Evolutionary conservation across 2,797 vertebrate species (phyloP).

Genomic region (Australoheros facetus): DNA sequence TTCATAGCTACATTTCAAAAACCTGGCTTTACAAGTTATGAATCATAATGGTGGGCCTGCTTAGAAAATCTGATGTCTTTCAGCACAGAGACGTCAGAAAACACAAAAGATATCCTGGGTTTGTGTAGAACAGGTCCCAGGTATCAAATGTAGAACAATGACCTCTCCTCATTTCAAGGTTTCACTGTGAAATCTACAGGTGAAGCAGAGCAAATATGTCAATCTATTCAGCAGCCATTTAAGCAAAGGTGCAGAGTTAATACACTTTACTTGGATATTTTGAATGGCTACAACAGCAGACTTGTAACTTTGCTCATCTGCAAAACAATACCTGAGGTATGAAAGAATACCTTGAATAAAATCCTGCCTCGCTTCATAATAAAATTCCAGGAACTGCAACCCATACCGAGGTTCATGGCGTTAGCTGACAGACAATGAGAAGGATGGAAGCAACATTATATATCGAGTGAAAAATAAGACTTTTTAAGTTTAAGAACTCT

Average conservation of each 20-base stretch:
- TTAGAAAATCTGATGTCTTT: neutral
- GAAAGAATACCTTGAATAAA: conserved; percentile 21
- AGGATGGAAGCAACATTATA: conserved; percentile 38
- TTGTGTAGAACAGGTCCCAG: too few species aligned
- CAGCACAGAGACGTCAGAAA: neutral
- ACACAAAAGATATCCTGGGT: too few species aligned
- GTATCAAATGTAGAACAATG: neutral
- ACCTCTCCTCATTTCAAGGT: neutral
- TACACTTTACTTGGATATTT: neutral
- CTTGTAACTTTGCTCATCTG: neutral
- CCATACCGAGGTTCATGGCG: conserved; percentile 29
- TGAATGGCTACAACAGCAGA: neutral
- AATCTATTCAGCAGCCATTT: neutral
- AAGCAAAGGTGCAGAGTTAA: neutral
- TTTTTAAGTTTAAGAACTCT: conserved; percentile 35
- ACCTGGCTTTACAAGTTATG: neutral
- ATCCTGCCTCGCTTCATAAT: conserved; percentile 32
- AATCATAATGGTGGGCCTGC: neutral
- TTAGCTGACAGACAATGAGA: conserved; percentile 36
- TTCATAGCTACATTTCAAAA: neutral
- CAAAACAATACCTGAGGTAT: conserved; percentile 19
- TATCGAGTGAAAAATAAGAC: conserved; percentile 33
- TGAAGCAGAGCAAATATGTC: neutral
- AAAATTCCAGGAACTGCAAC: conserved; percentile 42
- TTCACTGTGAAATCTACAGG: neutral